Percentiles rank a stretch among this genome's conserved stretches.
Conservation (phyloP, 2,113 vertebrate species). For the Atherinomorus stipes region DNA sequence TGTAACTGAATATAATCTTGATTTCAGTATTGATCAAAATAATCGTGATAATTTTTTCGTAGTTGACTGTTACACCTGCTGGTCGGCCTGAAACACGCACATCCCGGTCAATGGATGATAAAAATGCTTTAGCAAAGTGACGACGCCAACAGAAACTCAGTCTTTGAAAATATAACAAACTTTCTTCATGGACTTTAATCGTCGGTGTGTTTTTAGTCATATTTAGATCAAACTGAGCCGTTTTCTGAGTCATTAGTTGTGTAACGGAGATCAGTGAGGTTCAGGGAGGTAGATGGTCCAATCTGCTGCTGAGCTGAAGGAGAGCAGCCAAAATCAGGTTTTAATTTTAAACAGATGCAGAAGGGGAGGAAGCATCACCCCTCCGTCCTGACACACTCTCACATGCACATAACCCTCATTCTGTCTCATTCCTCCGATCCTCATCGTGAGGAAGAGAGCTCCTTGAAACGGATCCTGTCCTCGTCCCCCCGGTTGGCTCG, state of each 20-base stretch:
- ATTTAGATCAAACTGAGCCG: background rate
- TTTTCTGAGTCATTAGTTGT: conserved; percentile 2
- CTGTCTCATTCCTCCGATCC: conserved; percentile 2
- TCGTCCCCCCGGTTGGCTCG: conserved; percentile 34
- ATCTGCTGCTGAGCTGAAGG: conserved; percentile 46
- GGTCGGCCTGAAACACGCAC: too few relatives aligned
- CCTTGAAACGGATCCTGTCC: conserved; percentile 27
- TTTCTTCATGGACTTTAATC: too few relatives aligned
- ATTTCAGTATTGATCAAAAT: too few relatives aligned
- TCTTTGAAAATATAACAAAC: too few relatives aligned
- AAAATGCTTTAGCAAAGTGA: too few relatives aligned
- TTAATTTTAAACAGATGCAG: conserved; percentile 40
- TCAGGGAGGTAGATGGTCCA: conserved; percentile 14
- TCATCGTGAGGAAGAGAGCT: background rate
- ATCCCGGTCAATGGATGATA: too few relatives aligned
- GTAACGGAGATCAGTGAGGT: conserved; percentile 23
- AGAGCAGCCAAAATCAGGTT: conserved; percentile 39
- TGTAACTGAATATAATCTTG: too few relatives aligned
- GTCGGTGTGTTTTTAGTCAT: background rate
- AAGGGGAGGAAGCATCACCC: conserved; percentile 3
- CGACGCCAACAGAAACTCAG: too few relatives aligned
- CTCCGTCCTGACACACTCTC: background rate
- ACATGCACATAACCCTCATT: background rate
- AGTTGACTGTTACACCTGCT: too few relatives aligned
- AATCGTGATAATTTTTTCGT: too few relatives aligned